phyloP scores from a whole-genome alignment of 2,113 vertebrate genomes.

The Nothobranchius kuhntae region DNA sequence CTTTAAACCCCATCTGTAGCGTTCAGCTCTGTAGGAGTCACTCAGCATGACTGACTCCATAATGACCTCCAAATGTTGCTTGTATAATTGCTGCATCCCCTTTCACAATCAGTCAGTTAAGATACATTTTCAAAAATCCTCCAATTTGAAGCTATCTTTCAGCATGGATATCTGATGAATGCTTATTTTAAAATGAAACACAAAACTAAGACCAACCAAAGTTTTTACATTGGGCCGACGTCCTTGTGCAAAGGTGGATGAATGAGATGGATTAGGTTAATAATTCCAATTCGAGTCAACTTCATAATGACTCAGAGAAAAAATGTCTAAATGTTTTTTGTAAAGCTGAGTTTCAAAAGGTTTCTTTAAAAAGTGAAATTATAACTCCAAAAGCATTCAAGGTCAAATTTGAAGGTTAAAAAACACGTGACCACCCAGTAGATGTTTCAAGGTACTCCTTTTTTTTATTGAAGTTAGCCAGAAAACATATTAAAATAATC shows the following conservation, averaged over 20 bases:
- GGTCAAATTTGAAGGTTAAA: background rate
- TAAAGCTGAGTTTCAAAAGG: background rate
- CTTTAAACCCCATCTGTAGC: conserved; percentile 66
- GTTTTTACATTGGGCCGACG: background rate
- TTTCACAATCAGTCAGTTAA: background rate
- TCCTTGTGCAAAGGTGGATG: too few species aligned
- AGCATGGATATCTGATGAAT: background rate
- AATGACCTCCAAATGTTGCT: conserved; percentile 78
- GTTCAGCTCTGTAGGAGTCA: conserved; percentile 64
- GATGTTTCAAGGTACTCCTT: background rate
- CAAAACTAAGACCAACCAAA: background rate
- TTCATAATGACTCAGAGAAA: too few species aligned
- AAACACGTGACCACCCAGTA: background rate
- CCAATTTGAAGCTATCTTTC: background rate
- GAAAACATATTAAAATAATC: too few species aligned
- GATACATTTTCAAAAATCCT: background rate
- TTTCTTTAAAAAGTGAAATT: background rate
- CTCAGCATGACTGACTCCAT: conserved; percentile 63
- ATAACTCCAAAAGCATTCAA: background rate
- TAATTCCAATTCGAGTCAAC: background rate
- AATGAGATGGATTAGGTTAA: background rate
- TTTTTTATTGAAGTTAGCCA: background rate
- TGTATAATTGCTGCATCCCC: conserved; percentile 51
- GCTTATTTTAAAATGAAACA: background rate
- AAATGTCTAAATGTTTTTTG: too few species aligned